Evolutionary conservation across 2,113 vertebrate genomes (phyloP).

Genomic region (Baryphthengus martii): DNA sequence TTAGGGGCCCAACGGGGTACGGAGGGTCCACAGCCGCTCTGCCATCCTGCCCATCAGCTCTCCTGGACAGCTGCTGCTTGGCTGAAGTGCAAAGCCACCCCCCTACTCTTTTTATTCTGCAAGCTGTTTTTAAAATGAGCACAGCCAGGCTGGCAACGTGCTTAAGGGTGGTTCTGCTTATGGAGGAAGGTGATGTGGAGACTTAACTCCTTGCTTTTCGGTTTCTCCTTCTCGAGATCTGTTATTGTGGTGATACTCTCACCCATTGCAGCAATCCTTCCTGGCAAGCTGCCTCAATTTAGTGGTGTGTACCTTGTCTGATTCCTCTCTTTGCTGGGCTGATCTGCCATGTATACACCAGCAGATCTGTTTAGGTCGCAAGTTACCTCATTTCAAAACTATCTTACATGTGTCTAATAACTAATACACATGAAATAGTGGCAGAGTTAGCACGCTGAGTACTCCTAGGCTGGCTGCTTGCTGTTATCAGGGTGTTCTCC

Average conservation of each 20-base stretch:
- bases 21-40: background rate
- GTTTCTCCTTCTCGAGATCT: background rate
- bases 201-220: background rate
- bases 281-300: background rate
- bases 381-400: background rate
- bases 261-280: background rate
- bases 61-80: background rate
- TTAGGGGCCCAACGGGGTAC: accelerated
- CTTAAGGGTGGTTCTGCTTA: background rate
- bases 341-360: background rate
- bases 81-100: background rate
- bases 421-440: background rate
- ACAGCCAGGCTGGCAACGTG: background rate
- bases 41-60: background rate
- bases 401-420: background rate
- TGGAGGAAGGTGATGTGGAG: background rate
- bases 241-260: background rate
- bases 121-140: background rate
- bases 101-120: background rate
- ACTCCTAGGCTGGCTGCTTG: background rate
- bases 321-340: background rate
- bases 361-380: background rate
- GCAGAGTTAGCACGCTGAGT: background rate
- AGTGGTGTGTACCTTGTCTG: background rate
- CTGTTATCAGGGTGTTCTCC: background rate